These are phyloP conservation scores for Siphlonurus alternatus DNA, from an alignment of 2,888 invertebrate genomes.

Conservation along the genomic window DNA sequence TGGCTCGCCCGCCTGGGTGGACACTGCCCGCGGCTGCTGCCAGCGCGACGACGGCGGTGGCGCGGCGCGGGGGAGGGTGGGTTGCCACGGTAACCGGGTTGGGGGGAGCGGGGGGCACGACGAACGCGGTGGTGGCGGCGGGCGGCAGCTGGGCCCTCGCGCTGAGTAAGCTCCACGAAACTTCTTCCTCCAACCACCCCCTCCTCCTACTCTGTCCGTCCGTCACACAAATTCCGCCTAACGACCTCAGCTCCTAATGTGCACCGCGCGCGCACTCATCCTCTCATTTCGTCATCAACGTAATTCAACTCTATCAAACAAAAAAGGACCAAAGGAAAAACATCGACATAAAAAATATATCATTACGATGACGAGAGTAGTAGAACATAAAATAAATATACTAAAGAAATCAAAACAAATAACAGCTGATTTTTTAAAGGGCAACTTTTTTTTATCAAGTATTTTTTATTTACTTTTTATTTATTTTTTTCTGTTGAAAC, in stretches of 20 bases:
- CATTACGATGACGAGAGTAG: too few species aligned
- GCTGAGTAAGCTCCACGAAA: conserved; percentile 10
- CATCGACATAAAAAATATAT: neutral
- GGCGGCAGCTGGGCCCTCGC: conserved; percentile 27
- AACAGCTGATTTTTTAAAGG: too few species aligned
- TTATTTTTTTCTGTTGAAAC: too few species aligned
- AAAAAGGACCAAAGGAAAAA: neutral
- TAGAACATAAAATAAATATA: too few species aligned
- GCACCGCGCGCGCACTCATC: neutral
- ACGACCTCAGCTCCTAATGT: conserved; percentile 2
- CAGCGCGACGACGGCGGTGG: neutral
- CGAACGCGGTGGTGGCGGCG: conserved; percentile 29
- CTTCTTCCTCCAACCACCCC: conserved; percentile 8
- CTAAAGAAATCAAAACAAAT: too few species aligned
- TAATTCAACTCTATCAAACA: neutral
- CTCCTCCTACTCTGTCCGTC: conserved; percentile 4
- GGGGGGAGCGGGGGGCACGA: conserved; percentile 32
- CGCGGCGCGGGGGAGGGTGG: conserved; percentile 6
- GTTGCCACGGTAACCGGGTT: conserved; percentile 8
- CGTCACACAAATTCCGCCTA: conserved; percentile 3
- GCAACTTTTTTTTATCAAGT: too few species aligned
- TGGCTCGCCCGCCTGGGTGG: conserved; percentile 9
- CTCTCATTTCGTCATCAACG: neutral
- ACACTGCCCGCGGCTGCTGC: conserved; percentile 10
- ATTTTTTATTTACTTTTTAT: too few species aligned